phyloP scores from a whole-genome alignment of 92 coral and sea anemone species.

The Paragorgia papillata region DNA sequence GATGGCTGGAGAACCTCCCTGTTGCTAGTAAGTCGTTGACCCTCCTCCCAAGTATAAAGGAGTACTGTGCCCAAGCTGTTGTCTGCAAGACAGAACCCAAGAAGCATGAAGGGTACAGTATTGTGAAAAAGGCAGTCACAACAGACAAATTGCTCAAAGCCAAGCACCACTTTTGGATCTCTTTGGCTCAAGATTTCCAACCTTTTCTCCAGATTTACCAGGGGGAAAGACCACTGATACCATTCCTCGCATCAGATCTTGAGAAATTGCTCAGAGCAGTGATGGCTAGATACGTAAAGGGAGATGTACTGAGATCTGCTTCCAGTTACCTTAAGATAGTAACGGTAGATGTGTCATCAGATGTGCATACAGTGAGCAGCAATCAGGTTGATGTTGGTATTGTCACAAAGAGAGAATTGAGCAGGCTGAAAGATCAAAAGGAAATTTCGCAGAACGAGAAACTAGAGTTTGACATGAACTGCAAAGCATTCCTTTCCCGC shows the following conservation, averaged over 20 bases:
- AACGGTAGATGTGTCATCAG: slow-evolving; percentile 63
- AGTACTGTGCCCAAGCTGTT: slow-evolving; percentile 66
- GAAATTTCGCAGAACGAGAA: slow-evolving; percentile 61
- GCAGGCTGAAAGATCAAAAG: slow-evolving; percentile 51
- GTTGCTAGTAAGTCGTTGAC: slow-evolving; percentile 69
- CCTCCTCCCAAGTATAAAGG: slow-evolving; percentile 57
- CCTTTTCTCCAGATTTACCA: slow-evolving; percentile 69
- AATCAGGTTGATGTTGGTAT: slow-evolving; percentile 69
- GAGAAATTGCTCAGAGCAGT: too few relatives aligned
- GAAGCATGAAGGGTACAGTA: slow-evolving; percentile 69
- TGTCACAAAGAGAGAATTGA: slow-evolving; percentile 64
- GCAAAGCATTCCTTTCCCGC: slow-evolving; percentile 64
- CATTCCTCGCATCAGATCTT: slow-evolving; percentile 75
- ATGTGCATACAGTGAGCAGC: slow-evolving; percentile 42
- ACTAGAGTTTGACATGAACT: slow-evolving; percentile 49
- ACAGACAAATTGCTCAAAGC: slow-evolving; percentile 73
- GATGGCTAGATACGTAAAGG: slow-evolving; percentile 70
- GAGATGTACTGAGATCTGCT: slow-evolving; percentile 52
- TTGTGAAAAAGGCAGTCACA: slow-evolving; percentile 55
- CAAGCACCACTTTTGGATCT: slow-evolving; percentile 76
- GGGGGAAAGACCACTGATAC: slow-evolving; percentile 59
- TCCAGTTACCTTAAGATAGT: slow-evolving; percentile 53
- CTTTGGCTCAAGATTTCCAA: slow-evolving; percentile 74
- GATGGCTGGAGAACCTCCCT: slow-evolving; percentile 76
- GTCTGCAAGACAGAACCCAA: slow-evolving; percentile 70